These are phyloP conservation scores for Leptinotarsa rubiginosa DNA, from an alignment of 2,888 invertebrate species.

Conservation along the genomic window DNA sequence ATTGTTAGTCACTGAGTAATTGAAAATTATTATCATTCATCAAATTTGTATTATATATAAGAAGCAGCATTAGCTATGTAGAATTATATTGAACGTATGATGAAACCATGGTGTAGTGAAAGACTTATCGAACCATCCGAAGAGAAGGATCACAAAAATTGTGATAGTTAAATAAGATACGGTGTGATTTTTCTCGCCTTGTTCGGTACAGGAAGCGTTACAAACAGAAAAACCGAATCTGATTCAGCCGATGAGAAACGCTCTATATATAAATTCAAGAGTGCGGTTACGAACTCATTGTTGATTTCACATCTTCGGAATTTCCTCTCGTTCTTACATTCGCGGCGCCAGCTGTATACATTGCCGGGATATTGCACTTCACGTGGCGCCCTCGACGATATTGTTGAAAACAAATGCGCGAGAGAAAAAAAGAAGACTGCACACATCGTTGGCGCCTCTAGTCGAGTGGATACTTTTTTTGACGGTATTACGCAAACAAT, in stretches of 20 bases:
- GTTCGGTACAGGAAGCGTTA: not conserved
- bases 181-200: not conserved
- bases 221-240: conserved; percentile 10
- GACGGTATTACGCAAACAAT: conserved; percentile 10
- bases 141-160: no score
- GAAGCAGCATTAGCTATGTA: no score
- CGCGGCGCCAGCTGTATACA: conserved; percentile 27
- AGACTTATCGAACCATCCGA: no score
- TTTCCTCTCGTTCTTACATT: conserved; percentile 19
- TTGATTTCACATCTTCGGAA: conserved; percentile 24
- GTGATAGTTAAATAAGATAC: no score
- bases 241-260: conserved; percentile 26
- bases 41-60: no score
- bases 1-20: no score
- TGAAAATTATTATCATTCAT: no score
- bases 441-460: conserved; percentile 11
- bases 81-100: no score
- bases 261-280: conserved; percentile 21
- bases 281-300: conserved; percentile 15
- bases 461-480: conserved; percentile 13
- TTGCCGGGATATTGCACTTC: conserved; percentile 27
- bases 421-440: conserved; percentile 9
- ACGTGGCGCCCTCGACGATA: conserved; percentile 20
- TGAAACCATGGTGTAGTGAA: no score
- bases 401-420: conserved; percentile 10